A percentile compares a stretch with the other conserved stretches of the same genome.
phyloP scores from a whole-genome alignment of 37 sponge, comb jelly and placozoan genomes.

The Chondrosia reniformis region DNA sequence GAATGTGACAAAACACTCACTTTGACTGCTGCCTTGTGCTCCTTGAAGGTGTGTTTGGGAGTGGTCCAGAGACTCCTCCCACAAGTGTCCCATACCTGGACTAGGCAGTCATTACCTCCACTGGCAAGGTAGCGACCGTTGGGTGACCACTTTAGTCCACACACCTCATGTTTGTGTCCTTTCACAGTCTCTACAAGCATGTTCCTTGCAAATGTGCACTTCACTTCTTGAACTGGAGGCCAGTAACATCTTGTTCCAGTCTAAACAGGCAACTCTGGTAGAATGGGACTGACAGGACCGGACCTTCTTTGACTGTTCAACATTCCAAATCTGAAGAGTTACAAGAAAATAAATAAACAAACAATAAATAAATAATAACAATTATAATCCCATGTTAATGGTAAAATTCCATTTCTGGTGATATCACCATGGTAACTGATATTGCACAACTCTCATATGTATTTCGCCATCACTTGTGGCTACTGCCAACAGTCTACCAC shows the following conservation, averaged over 20 bases:
- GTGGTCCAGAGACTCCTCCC: slow-evolving; percentile 38
- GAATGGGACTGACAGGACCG: slow-evolving; percentile 63
- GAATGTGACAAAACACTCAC: too few species aligned
- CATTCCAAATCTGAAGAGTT: slow-evolving; percentile 87
- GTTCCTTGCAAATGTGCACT: slow-evolving; percentile 52
- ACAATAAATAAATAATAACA: too few species aligned
- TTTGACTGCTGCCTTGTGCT: slow-evolving; percentile 90
- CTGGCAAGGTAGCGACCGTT: slow-evolving; percentile 78
- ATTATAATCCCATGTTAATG: too few species aligned
- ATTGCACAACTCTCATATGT: too few species aligned
- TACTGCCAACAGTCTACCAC: slow-evolving; percentile 68
- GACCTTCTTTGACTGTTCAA: slow-evolving; percentile 40
- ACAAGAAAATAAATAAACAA: too few species aligned
- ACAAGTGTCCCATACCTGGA: slow-evolving; percentile 76
- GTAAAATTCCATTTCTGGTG: too few species aligned
- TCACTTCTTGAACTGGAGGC: slow-evolving; percentile 72
- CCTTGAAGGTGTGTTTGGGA: slow-evolving; percentile 53
- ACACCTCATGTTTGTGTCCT: slow-evolving; percentile 81
- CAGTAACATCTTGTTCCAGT: slow-evolving; percentile 74
- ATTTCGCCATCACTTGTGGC: slow-evolving; percentile 72
- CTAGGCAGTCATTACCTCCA: slow-evolving; percentile 87
- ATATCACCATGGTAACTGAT: too few species aligned
- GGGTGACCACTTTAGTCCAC: slow-evolving; percentile 87
- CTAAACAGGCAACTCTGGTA: slow-evolving; percentile 54
- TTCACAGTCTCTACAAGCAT: slow-evolving; percentile 15